Evolutionary conservation across 1,140 invertebrate genomes (phyloP), one percentile per base, ranked within the genome.

Genomic region (Campodea augens): DNA sequence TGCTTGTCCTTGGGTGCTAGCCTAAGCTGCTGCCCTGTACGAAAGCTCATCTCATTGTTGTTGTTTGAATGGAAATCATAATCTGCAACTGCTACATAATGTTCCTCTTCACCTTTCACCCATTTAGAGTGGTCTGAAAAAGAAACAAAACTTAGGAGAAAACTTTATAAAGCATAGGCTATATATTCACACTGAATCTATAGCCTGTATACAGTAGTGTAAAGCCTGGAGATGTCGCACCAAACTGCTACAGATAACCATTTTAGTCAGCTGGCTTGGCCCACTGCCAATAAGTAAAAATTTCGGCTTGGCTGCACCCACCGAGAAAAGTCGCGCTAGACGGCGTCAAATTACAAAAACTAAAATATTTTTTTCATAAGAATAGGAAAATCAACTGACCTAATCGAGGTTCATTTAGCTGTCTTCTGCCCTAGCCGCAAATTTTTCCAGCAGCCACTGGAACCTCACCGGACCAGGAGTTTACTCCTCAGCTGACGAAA

Each of bases 1-100:
- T 92, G 87, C 10, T 85, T 62, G 55, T 78, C 72, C 58, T 79
- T 77, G 0, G 89, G 89, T 2, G 89, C 88, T 20, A 96, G 61
- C 43, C 71, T 70, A 2, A 95, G 64, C 38, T 75, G 71, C 55
- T 91, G 81, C 44, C 85, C 84, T 25, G 72, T 68, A 49, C 65
- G 66, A 51, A 95, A 71, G 45, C 72, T 76, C 5, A 96, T 55
- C 66, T 96, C 90, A 44, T 81, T 73, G 0, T 73, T 68, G 12
- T 68, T 71, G 12, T 71, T 65, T 13, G 75, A 77, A 46, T 68
- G 62, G 57, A 91, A 95, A 55, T 85, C 77, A 60, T 79, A 85
- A 12, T 78, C 62, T 2, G 76, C 79, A 42, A 75, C 66, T 13
- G 82, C 86, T 29, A 67, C 71, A 61, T 62, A 86, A 65, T 71